Base-by-base conservation (phyloP, 2,888 invertebrate species). In the Hofmannophila pseudospretella region DNA sequence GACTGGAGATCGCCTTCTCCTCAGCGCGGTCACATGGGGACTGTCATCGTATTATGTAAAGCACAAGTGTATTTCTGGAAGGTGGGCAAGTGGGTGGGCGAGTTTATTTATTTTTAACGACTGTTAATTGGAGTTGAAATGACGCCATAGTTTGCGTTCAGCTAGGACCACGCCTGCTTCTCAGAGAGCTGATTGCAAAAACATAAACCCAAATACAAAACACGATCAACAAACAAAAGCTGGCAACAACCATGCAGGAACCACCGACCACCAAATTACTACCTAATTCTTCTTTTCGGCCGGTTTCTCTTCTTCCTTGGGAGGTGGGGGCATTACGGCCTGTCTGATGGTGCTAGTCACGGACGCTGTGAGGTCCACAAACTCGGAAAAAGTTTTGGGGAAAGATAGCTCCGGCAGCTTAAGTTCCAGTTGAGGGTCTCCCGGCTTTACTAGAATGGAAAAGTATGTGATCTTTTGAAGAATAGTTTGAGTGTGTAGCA, bases 341-440 rank as follows among this genome's bases (percentile, higher is more conserved):
- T 80, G 79, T 56, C 77, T 81, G 45, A 80, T 61, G 14, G 85
- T 72, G 1, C 75, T 70, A 22, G 73, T 87, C 54, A 86, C 42
- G 19, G 79, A 82, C 32, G 68, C 58, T 1, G 78, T 71, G 66
- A 89, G 53, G 42, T 85, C 80, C 35, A 77, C 57, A 41, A 89
- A 76, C 58, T 91, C 91, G 31, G 89, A 87, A 43, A 91, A 78
- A 60, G 88, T 88, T 57, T 87, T 84, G 11, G 92, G 91, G 29
- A 91, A 61, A 69, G 88, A 87, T 49, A 91, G 61, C 53, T 89
- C 88, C 28, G 91, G 90, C 51, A 91, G 81, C 57, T 84, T 82
- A 39, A 87, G 66, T 62, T 91, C 89, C 47, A 90, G 78, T 67
- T 91, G 90, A 36, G 89, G 89, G 56, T 92, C 92, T 36, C 90